Conservation (phyloP, 2,888 invertebrate species). For the Apodemia mormo region DNA sequence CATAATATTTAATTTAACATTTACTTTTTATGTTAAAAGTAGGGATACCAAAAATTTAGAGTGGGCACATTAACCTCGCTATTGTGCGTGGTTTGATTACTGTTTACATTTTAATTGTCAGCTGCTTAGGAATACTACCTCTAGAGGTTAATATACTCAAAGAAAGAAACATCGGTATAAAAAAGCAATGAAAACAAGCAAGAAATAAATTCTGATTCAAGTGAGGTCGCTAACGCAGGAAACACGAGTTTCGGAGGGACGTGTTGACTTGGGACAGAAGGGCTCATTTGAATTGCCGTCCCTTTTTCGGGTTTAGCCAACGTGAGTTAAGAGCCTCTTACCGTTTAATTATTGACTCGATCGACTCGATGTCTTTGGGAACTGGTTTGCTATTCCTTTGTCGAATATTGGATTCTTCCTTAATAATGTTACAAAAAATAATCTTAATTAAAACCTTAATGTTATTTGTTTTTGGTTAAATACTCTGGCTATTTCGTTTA, state of each 20-base stretch:
- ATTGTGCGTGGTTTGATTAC: no score
- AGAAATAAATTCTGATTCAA: slow-evolving; percentile 27
- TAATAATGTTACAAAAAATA: no score
- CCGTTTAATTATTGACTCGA: slow-evolving; percentile 13
- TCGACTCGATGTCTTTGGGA: neutral
- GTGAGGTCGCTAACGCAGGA: slow-evolving; percentile 23
- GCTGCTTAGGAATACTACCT: no score
- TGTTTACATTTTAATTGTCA: no score
- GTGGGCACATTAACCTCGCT: no score
- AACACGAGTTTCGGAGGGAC: slow-evolving; percentile 15
- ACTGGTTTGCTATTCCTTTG: neutral
- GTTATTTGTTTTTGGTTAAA: no score
- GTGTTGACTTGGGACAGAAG: slow-evolving; percentile 25
- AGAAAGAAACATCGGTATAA: neutral
- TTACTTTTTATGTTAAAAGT: no score
- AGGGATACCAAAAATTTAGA: no score
- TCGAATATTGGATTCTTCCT: neutral
- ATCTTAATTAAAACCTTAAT: no score
- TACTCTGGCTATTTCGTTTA: no score
- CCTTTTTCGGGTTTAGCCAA: slow-evolving; percentile 11
- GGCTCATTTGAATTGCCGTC: slow-evolving; percentile 22
- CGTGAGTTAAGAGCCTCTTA: slow-evolving; percentile 12
- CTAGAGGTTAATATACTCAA: no score
- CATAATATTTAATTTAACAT: no score
- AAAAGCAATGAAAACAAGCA: slow-evolving; percentile 26